Evolutionary conservation across 2,888 invertebrate species (phyloP), one percentile per base, ranked within the genome.

Genomic region (Polia nebulosa): DNA sequence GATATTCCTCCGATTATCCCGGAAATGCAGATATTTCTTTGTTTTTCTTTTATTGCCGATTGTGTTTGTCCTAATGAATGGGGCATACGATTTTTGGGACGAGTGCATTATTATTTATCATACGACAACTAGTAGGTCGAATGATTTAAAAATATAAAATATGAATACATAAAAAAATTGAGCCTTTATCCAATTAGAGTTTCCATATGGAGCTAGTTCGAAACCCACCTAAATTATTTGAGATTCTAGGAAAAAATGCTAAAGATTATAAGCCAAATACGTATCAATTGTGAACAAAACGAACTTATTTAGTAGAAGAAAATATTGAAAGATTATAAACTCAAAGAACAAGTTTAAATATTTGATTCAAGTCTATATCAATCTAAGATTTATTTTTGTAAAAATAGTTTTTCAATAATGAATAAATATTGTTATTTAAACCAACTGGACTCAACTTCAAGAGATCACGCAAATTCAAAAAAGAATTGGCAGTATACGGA

Each of bases 291-390:
- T 70, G 13, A 44, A 22, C 29, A 52, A 60, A 36, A 41, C 22
- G 15, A 60, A 69, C 36, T 29, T 60, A 52, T 36, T 25, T 20
- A 36, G 13, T 52, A 45, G 1, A 32, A 3, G n/a, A n/a, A 45
- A 44, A 71, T 61, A 29, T 15, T 36, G n/a, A 7, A 60, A 32
- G 39, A 69, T 69, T 71, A 17, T 61, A 53, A 47, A 69, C 36
- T 36, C 22, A 11, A 20, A 25, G 13, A 44, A 60, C 20, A 44
- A 20, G 29, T 7, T 60, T 7, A 32, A 69, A 41, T 49, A 45
- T 32, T 32, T 13, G 4, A n/a, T n/a, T n/a, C n/a, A n/a, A n/a
- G n/a, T n/a, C n/a, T n/a, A n/a, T n/a, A n/a, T n/a, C n/a, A 58
- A 49, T 17, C 15, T 25, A 51, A 4, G 25, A 9, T 20, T 20